Evolutionary conservation across 2,888 invertebrate species (phyloP), one percentile per base, ranked within the genome.

Genomic region (Halocaridina rubra): DNA sequence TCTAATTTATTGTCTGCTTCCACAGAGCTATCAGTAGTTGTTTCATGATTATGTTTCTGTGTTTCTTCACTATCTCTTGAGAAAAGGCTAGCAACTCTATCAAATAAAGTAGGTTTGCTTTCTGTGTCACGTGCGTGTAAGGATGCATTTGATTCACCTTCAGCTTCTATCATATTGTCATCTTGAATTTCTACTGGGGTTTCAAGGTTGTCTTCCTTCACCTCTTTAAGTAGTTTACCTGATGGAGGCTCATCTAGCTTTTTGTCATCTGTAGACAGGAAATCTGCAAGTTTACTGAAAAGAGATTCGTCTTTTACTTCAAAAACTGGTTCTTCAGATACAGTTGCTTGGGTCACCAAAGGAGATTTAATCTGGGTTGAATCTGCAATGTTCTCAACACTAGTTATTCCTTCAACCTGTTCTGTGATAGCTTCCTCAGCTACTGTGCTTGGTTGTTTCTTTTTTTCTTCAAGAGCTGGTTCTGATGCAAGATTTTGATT

Each of bases 241-340:
- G 7, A 24, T 30, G 10, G n/a, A 79, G 46, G n/a, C 7, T 39
- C 69, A 24, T 22, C 59, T 29, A 8, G 22, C 7, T 30, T 27
- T 10, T 64, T 67, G 7, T 81, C 81, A 61, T 75, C 53, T 16
- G 19, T 24, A 16, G 67, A 46, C 33, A 81, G 30, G 8, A 81
- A 13, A 13, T 75, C 67, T 30, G 75, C 74, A 27, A 81, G 19
- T 5, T 46, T 64, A 64, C 75, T 75, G 46, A 74, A 74, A 3
- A 74, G 69, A 67, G 64, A n/a, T 30, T 75, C 75, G 32, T 80
- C 74, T 39, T 80, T 80, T 19, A 74, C 72, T 33, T 80, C 61
- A 5, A 80, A 29, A 30, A 30, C 13, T 59, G 57, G 32, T 19
- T 32, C 32, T 30, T 57, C 39, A 19, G 77, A 24, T 7, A 2